Evolutionary conservation across 2,113 vertebrate genomes (phyloP), one percentile per base, ranked within the genome.

Genomic region (Pica pica): DNA sequence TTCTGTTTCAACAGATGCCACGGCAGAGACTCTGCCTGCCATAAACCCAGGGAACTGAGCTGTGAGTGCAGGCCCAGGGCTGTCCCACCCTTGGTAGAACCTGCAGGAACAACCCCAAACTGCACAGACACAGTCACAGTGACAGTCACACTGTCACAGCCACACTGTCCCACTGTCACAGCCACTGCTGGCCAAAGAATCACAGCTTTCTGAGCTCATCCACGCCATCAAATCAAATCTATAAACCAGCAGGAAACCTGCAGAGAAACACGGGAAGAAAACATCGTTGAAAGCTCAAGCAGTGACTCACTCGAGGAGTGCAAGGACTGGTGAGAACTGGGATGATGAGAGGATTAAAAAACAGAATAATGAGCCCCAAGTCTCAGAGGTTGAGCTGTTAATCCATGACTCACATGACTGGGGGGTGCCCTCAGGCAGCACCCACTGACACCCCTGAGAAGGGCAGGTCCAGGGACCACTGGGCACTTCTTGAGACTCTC

Each of bases 31-130:
- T 30, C 28, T 30, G 19, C 76, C 44, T 35, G 55, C 26, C 8
- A 0, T 2, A 5, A 63, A 41, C 3, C 0, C 1, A 1, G 68
- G 52, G 61, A 37, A 8, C 2, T 4, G 57, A 73, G 78, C 50
- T 60, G 57, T 3, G 46, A 22, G 6, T 1, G 21, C 55, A n/a
- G 60, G 21, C 65, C 1, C 1, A 21, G 47, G 52, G 52, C 75
- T 56, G 42, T 3, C 7, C 20, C 0, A 6, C 2, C 18, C 3
- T 0, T 4, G 24, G 1, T 4, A 4, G 31, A 4, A 53, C 47
- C 30, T 3, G 11, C 64, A 86, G 90, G 50, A 52, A 74, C 18
- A 57, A 3, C 37, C 33, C 47, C 41, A 39, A 30, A 27, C 20
- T 23, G 21, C 76, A 50, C 53, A 41, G 44, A 5, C 7, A 67